Conservation (phyloP, 2,888 invertebrate species). For the Chrysolina haemoptera region DNA sequence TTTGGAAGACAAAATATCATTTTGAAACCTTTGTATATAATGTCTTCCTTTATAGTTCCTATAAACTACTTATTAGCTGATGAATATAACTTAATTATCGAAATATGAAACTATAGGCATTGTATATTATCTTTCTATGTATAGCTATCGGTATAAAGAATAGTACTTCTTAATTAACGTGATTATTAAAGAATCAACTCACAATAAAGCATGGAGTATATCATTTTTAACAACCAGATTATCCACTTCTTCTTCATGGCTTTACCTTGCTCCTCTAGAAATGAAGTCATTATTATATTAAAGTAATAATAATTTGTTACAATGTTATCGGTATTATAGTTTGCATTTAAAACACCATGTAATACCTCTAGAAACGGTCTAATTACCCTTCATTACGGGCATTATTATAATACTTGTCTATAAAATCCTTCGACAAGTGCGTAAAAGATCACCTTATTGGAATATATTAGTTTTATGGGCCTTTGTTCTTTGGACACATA, state of each 20-base stretch:
- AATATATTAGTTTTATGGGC: conserved; percentile 13
- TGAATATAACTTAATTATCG: too few species aligned
- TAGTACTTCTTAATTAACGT: too few species aligned
- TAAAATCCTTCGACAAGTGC: background rate
- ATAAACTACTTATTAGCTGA: too few species aligned
- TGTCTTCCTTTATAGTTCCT: too few species aligned
- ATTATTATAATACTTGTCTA: conserved; percentile 14
- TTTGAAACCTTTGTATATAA: too few species aligned
- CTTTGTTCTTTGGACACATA: conserved; percentile 14
- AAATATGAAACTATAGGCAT: too few species aligned
- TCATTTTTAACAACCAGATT: background rate
- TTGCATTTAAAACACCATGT: conserved; percentile 30
- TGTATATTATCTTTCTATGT: too few species aligned
- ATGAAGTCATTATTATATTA: conserved; percentile 21
- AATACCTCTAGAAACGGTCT: conserved; percentile 29
- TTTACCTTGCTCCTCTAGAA: background rate
- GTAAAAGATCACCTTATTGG: conserved; percentile 5
- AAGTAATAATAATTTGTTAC: conserved; percentile 28
- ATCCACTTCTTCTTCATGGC: background rate
- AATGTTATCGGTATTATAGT: conserved; percentile 24
- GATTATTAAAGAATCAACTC: too few species aligned
- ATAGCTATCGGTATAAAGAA: too few species aligned
- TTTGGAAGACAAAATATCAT: too few species aligned
- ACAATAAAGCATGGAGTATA: too few species aligned
- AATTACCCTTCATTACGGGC: conserved; percentile 35